Base-by-base conservation (phyloP, 2,888 invertebrate species). In the Rhimphoctona megacephalus region DNA sequence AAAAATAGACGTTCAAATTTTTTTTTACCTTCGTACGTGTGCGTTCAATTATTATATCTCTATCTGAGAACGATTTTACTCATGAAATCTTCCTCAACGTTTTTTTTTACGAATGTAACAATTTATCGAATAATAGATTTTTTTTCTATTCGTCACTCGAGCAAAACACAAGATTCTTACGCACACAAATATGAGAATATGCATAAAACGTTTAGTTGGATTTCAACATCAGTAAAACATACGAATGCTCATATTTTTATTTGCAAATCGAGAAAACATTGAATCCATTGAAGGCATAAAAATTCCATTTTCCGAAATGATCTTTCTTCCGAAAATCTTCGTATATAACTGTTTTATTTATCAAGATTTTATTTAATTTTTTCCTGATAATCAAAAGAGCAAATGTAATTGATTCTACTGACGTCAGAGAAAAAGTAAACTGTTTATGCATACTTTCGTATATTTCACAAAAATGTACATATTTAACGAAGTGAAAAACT, bases 1-100 rank as follows among this genome's bases (percentile, higher is more conserved):
- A 82, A 61, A 70, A 43, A 61, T 33, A 70, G 52, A 72, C 70
- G 54, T 76, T 61, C 61, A 70, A 70, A 36, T n/a, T 30, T 46
- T 54, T 76, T 69, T 30, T 73, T 36, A 74, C 57, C 8, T 46
- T 49, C 9, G 8, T 43, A 61, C 39, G 43, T 61, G 11, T 33
- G 25, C 14, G 22, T 25, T 30, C 72, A 54, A 43, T 66, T 73
- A 36, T 72, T 64, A 54, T 57, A 72, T 57, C 33, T 46, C 77
- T 78, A 85, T 73, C 61, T 66, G 80, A 81, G 11, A 30, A 72
- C 57, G 19, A 70, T 81, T 81, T 9, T 46, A 39, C 61, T 57
- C 25, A 30, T 7, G 46, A 67, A 33, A 85, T 36, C 30, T 70
- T 61, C 30, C 70, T 8, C 46, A 17, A 30, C 17, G 17, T 57